Evolutionary conservation across 2,797 vertebrate genomes (phyloP), one percentile per base, ranked within the genome.

Genomic region (Nannoperca australis): DNA sequence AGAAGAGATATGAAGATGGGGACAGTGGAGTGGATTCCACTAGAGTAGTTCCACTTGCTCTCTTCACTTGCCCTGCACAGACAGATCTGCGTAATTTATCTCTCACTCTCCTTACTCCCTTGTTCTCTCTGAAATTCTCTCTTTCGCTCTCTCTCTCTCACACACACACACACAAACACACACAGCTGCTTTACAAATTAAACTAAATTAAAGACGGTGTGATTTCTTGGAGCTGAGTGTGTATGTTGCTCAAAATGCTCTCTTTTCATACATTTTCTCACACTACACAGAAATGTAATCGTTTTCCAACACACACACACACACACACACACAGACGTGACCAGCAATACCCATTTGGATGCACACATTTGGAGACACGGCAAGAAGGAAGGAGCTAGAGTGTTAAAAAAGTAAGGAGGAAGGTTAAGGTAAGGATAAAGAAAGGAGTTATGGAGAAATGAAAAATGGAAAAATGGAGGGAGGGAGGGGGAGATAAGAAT

Each of bases 201-300:
- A 83, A 80, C 74, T 32, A 30, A 49, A 66, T 64, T 76, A 84
- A 73, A 86, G 86, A 82, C 78, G 36, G 73, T 36, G 36, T 36
- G 36, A 36, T 36, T 34, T 69, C 30, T 74, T 34, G n/a, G 77
- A 78, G 83, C 60, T 36, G 73, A 67, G 62, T 60, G 38, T 77
- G 72, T 68, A 60, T 65, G 70, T 82, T 83, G 76, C 73, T 27
- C 24, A 27, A 27, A 27, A 2, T 78, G 63, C 45, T 49, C 47
- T 10, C 8, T 49, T 49, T n/a, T 49, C 8, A 20, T 47, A 49
- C n/a, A 18, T 8, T 49, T 4, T n/a, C 47, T 49, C 47, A 18
- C 47, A 4, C 20, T 10, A 20, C n/a, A 8, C 10, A 1, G 24
- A 27, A 27, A 27, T 10, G n/a, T n/a, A 49, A 49, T 27, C 8